Base-by-base conservation (phyloP, 2,113 vertebrate species). In the Engystomops pustulosus region DNA sequence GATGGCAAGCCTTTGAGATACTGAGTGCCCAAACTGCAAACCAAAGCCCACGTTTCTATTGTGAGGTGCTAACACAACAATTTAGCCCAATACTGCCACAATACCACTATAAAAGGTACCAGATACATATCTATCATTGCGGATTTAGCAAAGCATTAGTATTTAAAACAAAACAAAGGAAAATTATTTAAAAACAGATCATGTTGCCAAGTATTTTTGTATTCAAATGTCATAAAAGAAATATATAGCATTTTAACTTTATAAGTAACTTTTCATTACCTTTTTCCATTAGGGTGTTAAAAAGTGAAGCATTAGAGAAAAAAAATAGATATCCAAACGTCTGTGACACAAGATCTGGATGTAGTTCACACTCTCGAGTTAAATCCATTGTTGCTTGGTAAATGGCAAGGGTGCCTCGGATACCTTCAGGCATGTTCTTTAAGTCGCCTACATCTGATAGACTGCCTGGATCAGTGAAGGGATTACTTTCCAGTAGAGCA, bases 301-400 rank as follows among this genome's bases (percentile, higher is more conserved):
- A 94, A 85, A 98, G 91, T n/a, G 96, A 97, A 3, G 96, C 97
- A 84, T 98, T 98, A 90, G 95, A 97, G 92, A 98, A 98, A 90
- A 98, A 98, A 89, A 98, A 97, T 86, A 98, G 94, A 89, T 98
- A 98, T 85, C 96, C 96, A 0, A 98, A 98, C 10, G 96, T 97
- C 90, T 98, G 96, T 23, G 96, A 97, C 53, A 96, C 96, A 14
- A 98, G 95, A 1, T 96, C 95, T 0, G 96, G 95, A 18, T 97
- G 96, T 74, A 98, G 92, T 81, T 94, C 94, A 0, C 95, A 95
- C 47, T 95, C 94, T 45, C 92, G 88, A 1, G 95, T 95, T 84
- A 98, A 88, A 85, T 93, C 92, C 82, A 97, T 88, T 4, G 96
- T 96, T 5, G 94, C 95, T 67, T 95, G 94, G 87, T 96, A 97